A percentile compares a stretch with the other conserved stretches of the same genome.
Evolutionary conservation across 1,140 invertebrate species (phyloP).

Genomic region (Papilio dardanus): DNA sequence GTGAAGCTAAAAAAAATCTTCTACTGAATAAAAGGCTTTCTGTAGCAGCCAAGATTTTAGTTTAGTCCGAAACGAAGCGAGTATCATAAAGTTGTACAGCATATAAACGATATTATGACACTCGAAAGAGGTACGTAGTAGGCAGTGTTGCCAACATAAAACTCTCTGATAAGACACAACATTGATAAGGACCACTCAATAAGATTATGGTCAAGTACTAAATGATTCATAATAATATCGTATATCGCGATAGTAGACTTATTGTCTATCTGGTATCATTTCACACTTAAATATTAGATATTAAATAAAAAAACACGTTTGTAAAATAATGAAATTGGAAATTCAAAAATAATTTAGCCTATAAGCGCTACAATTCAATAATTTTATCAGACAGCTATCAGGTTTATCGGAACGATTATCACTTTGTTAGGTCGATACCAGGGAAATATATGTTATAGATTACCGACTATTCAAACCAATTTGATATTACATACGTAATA

Average conservation of each 20-base stretch:
- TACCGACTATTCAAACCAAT: neutral
- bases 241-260: neutral
- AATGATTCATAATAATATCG: neutral
- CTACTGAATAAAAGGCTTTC: too few species aligned
- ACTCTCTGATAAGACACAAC: too few species aligned
- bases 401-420: neutral
- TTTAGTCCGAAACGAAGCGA: too few species aligned
- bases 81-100: neutral
- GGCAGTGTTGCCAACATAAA: neutral
- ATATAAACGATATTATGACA: neutral
- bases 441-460: neutral
- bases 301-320: neutral
- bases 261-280: neutral
- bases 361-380: neutral
- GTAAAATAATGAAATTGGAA: neutral
- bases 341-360: too few species aligned
- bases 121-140: neutral
- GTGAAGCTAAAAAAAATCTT: too few species aligned
- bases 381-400: constrained; percentile 2
- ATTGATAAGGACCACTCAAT: neutral
- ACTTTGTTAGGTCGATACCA: constrained; percentile 4
- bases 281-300: too few species aligned
- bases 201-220: neutral
- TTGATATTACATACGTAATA: neutral
- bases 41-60: too few species aligned